Base-by-base conservation (phyloP, 92 coral and sea anemone genomes). In the Blastomussa wellsi region DNA sequence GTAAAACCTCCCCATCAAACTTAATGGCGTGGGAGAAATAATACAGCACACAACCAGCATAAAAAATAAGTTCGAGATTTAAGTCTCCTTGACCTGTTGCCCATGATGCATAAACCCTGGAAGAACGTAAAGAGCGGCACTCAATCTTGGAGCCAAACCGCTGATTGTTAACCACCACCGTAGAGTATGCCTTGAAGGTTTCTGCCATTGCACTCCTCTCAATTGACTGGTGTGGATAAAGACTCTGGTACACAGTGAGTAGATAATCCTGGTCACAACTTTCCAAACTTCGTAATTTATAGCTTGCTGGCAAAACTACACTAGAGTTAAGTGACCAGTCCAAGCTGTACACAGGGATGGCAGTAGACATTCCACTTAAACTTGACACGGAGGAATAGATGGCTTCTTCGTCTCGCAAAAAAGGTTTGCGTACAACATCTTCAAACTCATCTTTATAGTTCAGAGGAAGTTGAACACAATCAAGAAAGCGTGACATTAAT, bases 91-190 rank as follows among this genome's bases (percentile, higher is more conserved):
- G 49, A 8, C 77, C 89, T 49, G 88, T 82, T 24, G 89, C 92
- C 95, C 91, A 92, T 29, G 93, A 90, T 38, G 95, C 93, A 17
- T 87, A 85, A 80, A 92, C 90, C 36, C 86, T 80, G 48, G 78
- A 71, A 12, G 93, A 92, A 28, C 90, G 89, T 36, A 90, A 78
- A 52, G 86, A 57, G 73, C 93, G 81, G 19, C 90, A 88, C 78
- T 92, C 79, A 80, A 90, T 57, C 73, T 84, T 87, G 29, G 93
- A 92, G 69, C 95, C 93, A 78, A 86, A 92, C 57, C 62, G 60
- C 33, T 81, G 82, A 59, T 42, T 69, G 42, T 89, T 83, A 76
- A 92, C 51, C 19, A 76, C 83, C 7, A 92, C 82, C 47, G 90
- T 52, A 41, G 93, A 88, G 83, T 77, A 92, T 67, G 86, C 89